These are phyloP conservation scores for Fratercula arctica DNA, from an alignment of 2,797 vertebrate species.

Conservation along the genomic window DNA sequence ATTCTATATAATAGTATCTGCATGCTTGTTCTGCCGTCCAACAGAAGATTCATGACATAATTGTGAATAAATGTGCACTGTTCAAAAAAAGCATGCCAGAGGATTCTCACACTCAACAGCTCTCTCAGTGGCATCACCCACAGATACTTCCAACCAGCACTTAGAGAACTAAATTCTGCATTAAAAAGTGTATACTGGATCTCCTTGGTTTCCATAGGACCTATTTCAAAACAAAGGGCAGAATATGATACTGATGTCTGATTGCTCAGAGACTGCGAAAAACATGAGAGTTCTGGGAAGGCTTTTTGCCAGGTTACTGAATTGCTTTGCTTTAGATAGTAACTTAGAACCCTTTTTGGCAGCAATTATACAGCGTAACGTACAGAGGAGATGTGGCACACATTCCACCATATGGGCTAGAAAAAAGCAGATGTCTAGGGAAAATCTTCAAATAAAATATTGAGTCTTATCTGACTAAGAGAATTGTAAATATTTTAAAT, in stretches of 20 bases:
- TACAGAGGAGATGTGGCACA: slow-evolving; percentile 53
- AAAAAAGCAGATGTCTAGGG: slow-evolving; percentile 62
- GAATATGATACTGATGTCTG: background rate
- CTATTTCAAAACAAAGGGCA: background rate
- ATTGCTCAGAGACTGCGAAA: background rate
- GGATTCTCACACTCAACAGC: background rate
- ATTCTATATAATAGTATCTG: background rate
- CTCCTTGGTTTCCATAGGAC: background rate
- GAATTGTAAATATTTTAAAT: slow-evolving; percentile 69
- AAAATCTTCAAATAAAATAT: slow-evolving; percentile 66
- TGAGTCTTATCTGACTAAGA: slow-evolving; percentile 55
- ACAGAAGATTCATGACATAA: background rate
- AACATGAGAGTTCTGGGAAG: background rate
- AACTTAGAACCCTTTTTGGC: slow-evolving; percentile 29
- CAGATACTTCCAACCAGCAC: background rate
- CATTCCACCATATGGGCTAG: slow-evolving; percentile 51
- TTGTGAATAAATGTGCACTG: background rate
- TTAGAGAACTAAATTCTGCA: background rate
- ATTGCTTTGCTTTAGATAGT: slow-evolving; percentile 8
- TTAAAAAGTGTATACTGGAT: background rate
- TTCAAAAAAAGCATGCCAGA: background rate
- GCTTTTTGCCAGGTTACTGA: background rate
- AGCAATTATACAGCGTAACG: background rate
- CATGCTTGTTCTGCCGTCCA: background rate
- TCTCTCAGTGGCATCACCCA: background rate